These are phyloP conservation scores for Tethea ocularis DNA, from an alignment of 2,888 invertebrate species.

Conservation along the genomic window DNA sequence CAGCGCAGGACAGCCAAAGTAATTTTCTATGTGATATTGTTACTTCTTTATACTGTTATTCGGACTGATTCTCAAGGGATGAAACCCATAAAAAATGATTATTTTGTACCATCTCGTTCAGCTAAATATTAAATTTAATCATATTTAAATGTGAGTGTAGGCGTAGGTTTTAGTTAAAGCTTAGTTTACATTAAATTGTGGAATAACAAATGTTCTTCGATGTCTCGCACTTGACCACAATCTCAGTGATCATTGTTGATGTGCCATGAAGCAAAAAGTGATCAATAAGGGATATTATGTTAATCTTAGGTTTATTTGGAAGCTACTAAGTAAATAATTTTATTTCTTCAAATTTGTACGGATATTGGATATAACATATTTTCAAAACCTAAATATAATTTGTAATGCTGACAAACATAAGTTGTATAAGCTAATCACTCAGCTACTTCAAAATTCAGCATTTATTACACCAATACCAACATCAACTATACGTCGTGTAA, in stretches of 20 bases:
- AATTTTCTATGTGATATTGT: conserved; percentile 34
- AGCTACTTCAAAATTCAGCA: neutral
- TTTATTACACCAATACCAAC: neutral
- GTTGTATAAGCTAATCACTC: too few species aligned
- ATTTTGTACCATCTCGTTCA: conserved; percentile 17
- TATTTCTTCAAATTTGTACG: too few species aligned
- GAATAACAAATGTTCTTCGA: neutral
- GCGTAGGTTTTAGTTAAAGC: neutral
- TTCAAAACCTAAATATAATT: too few species aligned
- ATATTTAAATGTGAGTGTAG: neutral
- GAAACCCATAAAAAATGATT: conserved; percentile 19
- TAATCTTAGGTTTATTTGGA: too few species aligned
- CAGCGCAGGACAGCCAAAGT: too few species aligned
- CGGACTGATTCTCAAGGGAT: conserved; percentile 10
- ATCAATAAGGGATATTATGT: too few species aligned
- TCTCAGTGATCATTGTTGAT: neutral
- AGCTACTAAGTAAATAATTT: too few species aligned
- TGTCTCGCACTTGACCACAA: neutral
- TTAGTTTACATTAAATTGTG: neutral
- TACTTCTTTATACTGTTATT: conserved; percentile 29
- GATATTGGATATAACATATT: too few species aligned
- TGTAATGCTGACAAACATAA: too few species aligned
- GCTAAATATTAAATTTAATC: conserved; percentile 6
- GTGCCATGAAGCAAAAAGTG: too few species aligned
- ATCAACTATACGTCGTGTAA: neutral